A percentile compares a stretch with the other conserved stretches of the same genome.
Evolutionary conservation across 2,888 invertebrate species (phyloP).

Genomic region (Tachina lurida): DNA sequence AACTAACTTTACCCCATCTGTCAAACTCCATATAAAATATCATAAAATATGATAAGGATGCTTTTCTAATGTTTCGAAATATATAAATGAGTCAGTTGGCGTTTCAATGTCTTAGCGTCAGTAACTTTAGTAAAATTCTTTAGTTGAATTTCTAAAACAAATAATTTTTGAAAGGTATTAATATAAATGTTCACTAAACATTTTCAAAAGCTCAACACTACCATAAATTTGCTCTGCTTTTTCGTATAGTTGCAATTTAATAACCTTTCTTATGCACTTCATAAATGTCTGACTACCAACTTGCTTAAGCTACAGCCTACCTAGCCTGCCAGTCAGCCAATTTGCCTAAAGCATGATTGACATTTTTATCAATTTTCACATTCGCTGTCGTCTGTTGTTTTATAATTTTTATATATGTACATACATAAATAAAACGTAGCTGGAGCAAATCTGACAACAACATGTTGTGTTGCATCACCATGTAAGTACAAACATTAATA

Average conservation of each 20-base stretch:
- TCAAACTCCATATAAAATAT: no score
- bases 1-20: no score
- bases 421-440: background rate
- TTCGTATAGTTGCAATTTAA: background rate
- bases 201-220: no score
- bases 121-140: no score
- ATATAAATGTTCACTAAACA: no score
- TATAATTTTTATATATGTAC: background rate
- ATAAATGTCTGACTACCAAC: slow-evolving; percentile 6
- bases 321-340: background rate
- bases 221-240: background rate
- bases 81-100: no score
- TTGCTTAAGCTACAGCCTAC: background rate
- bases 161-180: no score
- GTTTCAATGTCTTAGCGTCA: no score
- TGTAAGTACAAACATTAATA: slow-evolving; percentile 32
- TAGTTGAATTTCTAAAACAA: no score
- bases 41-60: no score
- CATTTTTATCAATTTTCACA: background rate
- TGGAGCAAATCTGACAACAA: background rate
- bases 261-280: slow-evolving; percentile 32
- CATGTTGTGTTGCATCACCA: background rate
- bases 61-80: no score
- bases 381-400: background rate
- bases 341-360: slow-evolving; percentile 15